Conservation (phyloP, 2,797 vertebrate species). For the Argya squamiceps region DNA sequence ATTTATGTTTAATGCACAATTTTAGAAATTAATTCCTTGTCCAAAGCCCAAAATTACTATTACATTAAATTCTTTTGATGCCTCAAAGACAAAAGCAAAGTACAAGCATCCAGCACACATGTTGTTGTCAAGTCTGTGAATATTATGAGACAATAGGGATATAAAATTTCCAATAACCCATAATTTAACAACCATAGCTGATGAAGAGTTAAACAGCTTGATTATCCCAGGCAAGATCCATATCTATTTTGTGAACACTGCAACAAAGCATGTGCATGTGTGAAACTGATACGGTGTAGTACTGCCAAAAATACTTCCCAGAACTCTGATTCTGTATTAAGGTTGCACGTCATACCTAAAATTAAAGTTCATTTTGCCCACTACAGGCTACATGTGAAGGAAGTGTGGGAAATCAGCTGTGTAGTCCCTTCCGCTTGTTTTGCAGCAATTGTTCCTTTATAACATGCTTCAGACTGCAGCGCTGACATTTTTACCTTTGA, state of each 20-base stretch:
- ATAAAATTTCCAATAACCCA: neutral
- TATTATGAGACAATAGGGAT: neutral
- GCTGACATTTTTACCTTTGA: neutral
- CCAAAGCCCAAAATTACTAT: neutral
- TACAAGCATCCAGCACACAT: neutral
- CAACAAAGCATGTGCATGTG: neutral
- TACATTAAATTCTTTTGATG: neutral
- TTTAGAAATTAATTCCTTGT: neutral
- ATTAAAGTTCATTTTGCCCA: neutral
- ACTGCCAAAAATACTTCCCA: neutral
- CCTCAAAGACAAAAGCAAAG: neutral
- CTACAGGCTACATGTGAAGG: neutral
- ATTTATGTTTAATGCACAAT: neutral
- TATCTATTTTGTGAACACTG: neutral
- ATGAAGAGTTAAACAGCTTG: neutral
- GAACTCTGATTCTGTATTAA: neutral
- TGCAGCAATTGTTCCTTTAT: neutral
- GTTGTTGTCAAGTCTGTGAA: neutral
- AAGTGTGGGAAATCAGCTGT: neutral
- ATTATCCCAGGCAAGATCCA: neutral
- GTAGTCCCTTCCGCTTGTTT: neutral
- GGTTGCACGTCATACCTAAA: neutral
- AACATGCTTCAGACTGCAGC: neutral
- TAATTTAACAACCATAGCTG: neutral
- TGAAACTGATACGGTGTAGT: neutral